Percentiles rank a stretch among this genome's conserved stretches.
phyloP scores from a whole-genome alignment of 64 coral and sea anemone genomes.

The Montipora foliosa region DNA sequence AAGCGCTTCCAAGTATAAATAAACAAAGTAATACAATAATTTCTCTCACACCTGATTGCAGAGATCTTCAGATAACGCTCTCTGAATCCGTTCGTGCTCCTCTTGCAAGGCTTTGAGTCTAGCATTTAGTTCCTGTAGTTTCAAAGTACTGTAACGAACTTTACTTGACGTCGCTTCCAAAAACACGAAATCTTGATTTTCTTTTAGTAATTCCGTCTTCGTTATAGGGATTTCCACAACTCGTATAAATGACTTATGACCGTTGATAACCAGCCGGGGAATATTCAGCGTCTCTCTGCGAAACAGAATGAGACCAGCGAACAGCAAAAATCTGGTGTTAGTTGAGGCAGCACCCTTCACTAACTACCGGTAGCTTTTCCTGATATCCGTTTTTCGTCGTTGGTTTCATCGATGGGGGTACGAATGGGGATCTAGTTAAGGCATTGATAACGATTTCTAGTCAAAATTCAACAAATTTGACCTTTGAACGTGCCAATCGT shows the following conservation, averaged over 20 bases:
- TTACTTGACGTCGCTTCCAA: constrained; percentile 69
- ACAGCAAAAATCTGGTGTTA: too few species aligned
- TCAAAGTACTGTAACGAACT: constrained; percentile 78
- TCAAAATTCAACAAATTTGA: too few species aligned
- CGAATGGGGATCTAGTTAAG: too few species aligned
- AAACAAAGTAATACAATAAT: neutral
- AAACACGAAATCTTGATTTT: constrained; percentile 71
- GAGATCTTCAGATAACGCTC: constrained; percentile 70
- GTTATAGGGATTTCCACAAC: constrained; percentile 75
- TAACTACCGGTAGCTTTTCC: too few species aligned
- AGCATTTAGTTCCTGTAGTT: constrained; percentile 83
- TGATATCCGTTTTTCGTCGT: too few species aligned
- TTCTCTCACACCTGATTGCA: constrained; percentile 67
- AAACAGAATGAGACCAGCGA: neutral
- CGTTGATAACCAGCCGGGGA: constrained; percentile 65
- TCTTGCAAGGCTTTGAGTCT: constrained; percentile 83
- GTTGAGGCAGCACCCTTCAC: too few species aligned
- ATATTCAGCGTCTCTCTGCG: constrained; percentile 64
- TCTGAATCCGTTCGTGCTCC: constrained; percentile 68
- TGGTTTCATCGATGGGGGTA: too few species aligned
- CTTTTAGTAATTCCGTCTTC: constrained; percentile 20
- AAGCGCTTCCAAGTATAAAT: too few species aligned
- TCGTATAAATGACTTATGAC: constrained; percentile 84
- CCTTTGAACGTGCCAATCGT: too few species aligned
- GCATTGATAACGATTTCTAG: too few species aligned